These are phyloP conservation scores for Drosophila mayaguana DNA, from an alignment of 2,888 invertebrate genomes.

Conservation along the genomic window DNA sequence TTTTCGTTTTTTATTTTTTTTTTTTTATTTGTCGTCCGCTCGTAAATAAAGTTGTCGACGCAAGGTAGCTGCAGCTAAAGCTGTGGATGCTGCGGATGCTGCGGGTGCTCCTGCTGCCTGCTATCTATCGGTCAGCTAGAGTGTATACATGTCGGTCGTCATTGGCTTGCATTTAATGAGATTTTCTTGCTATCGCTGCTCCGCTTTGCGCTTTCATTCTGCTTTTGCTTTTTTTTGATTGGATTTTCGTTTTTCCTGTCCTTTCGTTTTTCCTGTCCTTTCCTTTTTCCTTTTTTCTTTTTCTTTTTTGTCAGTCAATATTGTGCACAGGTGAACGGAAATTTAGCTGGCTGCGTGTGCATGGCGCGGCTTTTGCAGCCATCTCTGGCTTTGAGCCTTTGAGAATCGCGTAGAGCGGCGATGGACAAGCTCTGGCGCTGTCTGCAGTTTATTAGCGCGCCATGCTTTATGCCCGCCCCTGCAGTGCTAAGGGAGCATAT, in stretches of 20 bases:
- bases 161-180: conserved; percentile 81
- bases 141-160: conserved; percentile 53
- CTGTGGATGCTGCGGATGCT: not conserved
- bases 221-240: not conserved
- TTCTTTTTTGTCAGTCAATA: conserved; percentile 30
- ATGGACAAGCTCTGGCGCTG: not conserved
- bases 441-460: not conserved
- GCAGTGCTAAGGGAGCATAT: not conserved
- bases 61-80: conserved; percentile 5
- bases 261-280: too few relatives aligned
- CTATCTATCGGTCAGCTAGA: conserved; percentile 73
- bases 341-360: not conserved
- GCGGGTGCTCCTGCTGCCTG: conserved; percentile 25
- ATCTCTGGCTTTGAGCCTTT: conserved; percentile 14
- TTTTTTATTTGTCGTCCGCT: conserved; percentile 55
- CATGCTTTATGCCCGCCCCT: too few relatives aligned
- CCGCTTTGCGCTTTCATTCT: conserved; percentile 40
- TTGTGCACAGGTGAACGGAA: conserved; percentile 35
- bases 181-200: conserved; percentile 42
- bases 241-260: not conserved
- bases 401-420: conserved; percentile 32
- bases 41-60: conserved; percentile 64
- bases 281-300: not conserved
- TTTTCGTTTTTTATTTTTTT: not conserved
- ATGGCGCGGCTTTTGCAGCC: conserved; percentile 3